These are phyloP conservation scores for Nerophis ophidion DNA, from an alignment of 2,113 vertebrate genomes.

Conservation along the genomic window DNA sequence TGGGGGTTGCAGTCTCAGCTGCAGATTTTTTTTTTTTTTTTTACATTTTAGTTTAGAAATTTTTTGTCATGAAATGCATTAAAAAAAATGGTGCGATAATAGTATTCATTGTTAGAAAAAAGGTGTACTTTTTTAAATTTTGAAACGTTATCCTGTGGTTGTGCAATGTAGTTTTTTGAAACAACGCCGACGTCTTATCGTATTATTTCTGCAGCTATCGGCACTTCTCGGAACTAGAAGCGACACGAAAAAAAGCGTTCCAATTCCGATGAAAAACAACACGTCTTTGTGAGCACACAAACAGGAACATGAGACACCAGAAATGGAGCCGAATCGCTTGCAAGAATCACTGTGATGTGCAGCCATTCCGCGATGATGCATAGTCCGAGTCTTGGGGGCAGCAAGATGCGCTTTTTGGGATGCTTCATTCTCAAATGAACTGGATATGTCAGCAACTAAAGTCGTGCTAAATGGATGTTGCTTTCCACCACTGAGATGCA, in stretches of 20 bases:
- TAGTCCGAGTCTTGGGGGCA: constrained; percentile 30
- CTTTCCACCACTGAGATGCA: constrained; percentile 40
- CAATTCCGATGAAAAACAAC: neutral
- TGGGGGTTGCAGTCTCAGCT: too few species aligned
- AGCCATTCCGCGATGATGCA: constrained; percentile 52
- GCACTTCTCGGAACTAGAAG: neutral
- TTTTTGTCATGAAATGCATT: too few species aligned
- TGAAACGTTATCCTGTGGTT: neutral
- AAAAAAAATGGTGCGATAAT: too few species aligned
- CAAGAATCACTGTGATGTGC: constrained; percentile 42
- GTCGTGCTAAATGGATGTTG: constrained; percentile 53
- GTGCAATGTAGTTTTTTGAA: neutral
- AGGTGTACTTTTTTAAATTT: too few species aligned
- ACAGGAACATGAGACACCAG: constrained; percentile 55
- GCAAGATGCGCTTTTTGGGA: constrained; percentile 27
- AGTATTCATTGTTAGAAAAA: too few species aligned
- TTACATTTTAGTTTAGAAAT: too few species aligned
- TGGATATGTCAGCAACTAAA: constrained; percentile 48
- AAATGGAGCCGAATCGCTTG: constrained; percentile 68
- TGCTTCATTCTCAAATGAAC: constrained; percentile 57
- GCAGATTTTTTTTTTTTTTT: too few species aligned
- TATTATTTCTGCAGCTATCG: neutral
- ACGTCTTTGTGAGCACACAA: neutral
- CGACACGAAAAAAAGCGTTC: neutral
- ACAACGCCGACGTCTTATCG: constrained; percentile 4